Conservation (phyloP, 2,888 invertebrate species). For the Homarus gammarus region DNA sequence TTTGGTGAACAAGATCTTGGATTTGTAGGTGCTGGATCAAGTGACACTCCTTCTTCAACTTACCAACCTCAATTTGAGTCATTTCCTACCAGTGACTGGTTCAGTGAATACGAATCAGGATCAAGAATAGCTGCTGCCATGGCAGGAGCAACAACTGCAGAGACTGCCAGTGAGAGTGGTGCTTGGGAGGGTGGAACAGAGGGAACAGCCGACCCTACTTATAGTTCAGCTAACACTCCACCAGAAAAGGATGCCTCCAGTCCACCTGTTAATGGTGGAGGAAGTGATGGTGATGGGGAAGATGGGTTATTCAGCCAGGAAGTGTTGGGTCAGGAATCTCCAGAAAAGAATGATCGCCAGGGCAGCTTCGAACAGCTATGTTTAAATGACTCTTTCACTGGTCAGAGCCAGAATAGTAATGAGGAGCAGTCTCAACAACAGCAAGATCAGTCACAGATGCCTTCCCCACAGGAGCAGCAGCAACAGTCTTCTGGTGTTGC, state of each 20-base stretch:
- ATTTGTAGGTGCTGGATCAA: constrained; percentile 51
- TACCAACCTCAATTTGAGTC: constrained; percentile 76
- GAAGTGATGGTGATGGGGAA: constrained; percentile 41
- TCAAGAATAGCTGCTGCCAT: constrained; percentile 75
- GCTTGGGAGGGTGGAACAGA: constrained; percentile 58
- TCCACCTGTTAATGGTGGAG: constrained; percentile 35
- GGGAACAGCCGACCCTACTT: constrained; percentile 39
- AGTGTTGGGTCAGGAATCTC: constrained; percentile 69
- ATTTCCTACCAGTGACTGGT: constrained; percentile 73
- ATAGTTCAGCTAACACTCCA: constrained; percentile 8
- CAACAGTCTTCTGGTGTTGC: constrained; percentile 58
- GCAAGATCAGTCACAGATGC: constrained; percentile 43
- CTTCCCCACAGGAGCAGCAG: constrained; percentile 48
- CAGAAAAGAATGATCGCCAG: constrained; percentile 58
- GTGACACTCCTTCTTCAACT: constrained; percentile 56
- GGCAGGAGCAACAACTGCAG: constrained; percentile 70
- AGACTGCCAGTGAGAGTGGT: constrained; percentile 45
- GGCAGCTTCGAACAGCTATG: constrained; percentile 76
- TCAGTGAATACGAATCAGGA: constrained; percentile 75
- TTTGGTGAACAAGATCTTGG: constrained; percentile 59
- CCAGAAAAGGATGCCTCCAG: constrained; percentile 32
- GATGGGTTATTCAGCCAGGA: constrained; percentile 76
- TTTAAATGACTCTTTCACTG: constrained; percentile 71
- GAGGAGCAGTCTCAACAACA: constrained; percentile 60
- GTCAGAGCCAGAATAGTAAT: constrained; percentile 34